These are phyloP conservation scores for Sphenodon punctatus DNA, from an alignment of 2,797 vertebrate species.

Conservation along the genomic window DNA sequence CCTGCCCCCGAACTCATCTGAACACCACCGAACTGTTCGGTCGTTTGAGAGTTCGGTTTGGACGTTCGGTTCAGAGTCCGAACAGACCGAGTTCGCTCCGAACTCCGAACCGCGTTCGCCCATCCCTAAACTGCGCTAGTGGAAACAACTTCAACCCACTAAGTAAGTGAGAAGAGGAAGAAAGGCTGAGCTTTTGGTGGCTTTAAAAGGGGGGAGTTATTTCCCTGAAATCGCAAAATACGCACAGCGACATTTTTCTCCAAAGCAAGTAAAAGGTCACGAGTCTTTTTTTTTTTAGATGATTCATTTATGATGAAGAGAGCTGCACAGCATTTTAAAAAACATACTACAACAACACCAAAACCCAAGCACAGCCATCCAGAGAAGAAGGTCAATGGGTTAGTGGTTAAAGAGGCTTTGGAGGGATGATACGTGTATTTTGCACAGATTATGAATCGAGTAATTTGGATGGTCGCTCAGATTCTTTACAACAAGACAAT, in stretches of 20 bases:
- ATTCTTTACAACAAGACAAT: not conserved
- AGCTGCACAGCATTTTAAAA: not conserved
- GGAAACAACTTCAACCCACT: not conserved
- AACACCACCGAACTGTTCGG: too few relatives aligned
- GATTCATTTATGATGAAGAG: not conserved
- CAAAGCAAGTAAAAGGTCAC: not conserved
- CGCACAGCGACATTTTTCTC: not conserved
- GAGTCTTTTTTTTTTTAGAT: conserved; percentile 6
- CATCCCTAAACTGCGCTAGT: too few relatives aligned
- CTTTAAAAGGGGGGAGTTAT: conserved; percentile 13
- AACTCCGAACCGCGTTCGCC: too few relatives aligned
- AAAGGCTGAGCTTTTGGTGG: not conserved
- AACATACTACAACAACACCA: too few relatives aligned
- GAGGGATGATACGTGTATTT: not conserved
- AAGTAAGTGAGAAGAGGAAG: not conserved
- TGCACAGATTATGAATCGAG: not conserved
- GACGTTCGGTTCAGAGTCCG: too few relatives aligned
- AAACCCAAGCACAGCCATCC: too few relatives aligned
- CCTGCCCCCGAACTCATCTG: too few relatives aligned
- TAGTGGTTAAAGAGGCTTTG: not conserved
- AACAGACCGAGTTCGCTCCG: too few relatives aligned
- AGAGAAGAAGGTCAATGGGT: conserved; percentile 5
- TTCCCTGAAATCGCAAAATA: conserved; percentile 16
- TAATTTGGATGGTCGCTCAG: not conserved
- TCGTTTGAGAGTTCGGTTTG: too few relatives aligned